Evolutionary conservation across 1,140 invertebrate species (phyloP).

Genomic region (Odontomachus brunneus): DNA sequence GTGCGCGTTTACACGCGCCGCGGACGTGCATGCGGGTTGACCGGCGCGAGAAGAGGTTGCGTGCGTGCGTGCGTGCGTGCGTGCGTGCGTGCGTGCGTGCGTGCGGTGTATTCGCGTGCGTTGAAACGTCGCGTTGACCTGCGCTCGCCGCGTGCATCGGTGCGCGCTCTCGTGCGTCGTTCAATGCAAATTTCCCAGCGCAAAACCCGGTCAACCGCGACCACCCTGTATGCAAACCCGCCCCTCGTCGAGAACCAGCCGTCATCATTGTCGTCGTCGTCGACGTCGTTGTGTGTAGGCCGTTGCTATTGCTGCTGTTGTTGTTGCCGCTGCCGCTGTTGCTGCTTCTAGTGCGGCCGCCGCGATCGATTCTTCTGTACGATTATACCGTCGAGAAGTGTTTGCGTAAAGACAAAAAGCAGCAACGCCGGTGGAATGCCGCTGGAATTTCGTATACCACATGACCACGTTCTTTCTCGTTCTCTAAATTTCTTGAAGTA

Average conservation of each 20-base stretch:
- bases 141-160: conserved; percentile 52
- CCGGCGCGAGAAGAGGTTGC: conserved; percentile 14
- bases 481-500: too few species aligned
- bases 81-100: conserved; percentile 9
- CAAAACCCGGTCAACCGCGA: conserved; percentile 75
- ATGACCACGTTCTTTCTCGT: too few species aligned
- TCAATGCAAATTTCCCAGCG: conserved; percentile 75
- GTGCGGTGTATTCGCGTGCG: conserved; percentile 18
- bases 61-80: conserved; percentile 24
- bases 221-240: conserved; percentile 61
- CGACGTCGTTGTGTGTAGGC: neutral
- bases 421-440: neutral
- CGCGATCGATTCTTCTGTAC: conserved; percentile 61
- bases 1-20: conserved; percentile 58
- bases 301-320: neutral
- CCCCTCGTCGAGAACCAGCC: neutral
- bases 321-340: neutral
- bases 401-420: conserved; percentile 30
- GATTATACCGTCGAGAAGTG: conserved; percentile 38
- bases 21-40: too few species aligned
- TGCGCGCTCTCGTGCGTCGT: conserved; percentile 53
- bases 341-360: neutral
- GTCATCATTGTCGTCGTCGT: neutral
- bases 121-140: conserved; percentile 64
- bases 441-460: neutral